Percentiles rank a stretch among this genome's conserved stretches.
These are phyloP conservation scores for Nettapus auritus DNA, from an alignment of 2,113 vertebrate species.

Conservation along the genomic window DNA sequence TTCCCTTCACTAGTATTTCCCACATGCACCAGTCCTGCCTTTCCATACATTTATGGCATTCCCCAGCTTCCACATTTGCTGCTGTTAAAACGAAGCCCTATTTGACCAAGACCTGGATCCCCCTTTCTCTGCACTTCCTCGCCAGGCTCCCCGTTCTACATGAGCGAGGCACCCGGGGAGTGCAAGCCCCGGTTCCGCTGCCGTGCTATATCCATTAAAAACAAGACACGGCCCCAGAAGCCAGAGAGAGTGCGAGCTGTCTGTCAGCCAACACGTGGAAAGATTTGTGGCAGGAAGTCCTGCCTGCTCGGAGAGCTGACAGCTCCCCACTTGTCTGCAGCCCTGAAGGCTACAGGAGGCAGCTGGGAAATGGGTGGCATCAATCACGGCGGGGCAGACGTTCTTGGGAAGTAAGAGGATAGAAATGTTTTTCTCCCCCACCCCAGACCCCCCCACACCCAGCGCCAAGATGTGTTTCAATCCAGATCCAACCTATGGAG, in stretches of 20 bases:
- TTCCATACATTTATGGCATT: not conserved
- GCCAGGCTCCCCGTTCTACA: not conserved
- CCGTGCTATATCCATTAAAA: not conserved
- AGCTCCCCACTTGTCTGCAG: constrained; percentile 14
- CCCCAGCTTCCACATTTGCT: not conserved
- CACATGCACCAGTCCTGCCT: accelerated
- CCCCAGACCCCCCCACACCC: not conserved
- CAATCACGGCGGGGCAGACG: not conserved
- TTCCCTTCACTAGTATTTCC: not conserved
- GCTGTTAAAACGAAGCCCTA: not conserved
- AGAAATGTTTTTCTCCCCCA: constrained; percentile 52
- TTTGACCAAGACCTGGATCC: not conserved
- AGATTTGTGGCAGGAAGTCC: not conserved
- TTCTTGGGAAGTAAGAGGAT: constrained; percentile 29
- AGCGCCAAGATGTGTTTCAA: not conserved
- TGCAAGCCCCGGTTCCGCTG: not conserved
- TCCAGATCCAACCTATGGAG: not conserved
- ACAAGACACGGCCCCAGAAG: not conserved
- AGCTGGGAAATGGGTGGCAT: not conserved
- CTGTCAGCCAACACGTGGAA: not conserved
- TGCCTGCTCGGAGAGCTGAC: not conserved
- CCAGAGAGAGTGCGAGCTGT: not conserved
- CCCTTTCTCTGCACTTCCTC: not conserved
- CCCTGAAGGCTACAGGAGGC: not conserved
- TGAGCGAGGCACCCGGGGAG: not conserved